These are phyloP conservation scores for Carassius gibelio DNA, from an alignment of 2,113 vertebrate species.

Conservation along the genomic window DNA sequence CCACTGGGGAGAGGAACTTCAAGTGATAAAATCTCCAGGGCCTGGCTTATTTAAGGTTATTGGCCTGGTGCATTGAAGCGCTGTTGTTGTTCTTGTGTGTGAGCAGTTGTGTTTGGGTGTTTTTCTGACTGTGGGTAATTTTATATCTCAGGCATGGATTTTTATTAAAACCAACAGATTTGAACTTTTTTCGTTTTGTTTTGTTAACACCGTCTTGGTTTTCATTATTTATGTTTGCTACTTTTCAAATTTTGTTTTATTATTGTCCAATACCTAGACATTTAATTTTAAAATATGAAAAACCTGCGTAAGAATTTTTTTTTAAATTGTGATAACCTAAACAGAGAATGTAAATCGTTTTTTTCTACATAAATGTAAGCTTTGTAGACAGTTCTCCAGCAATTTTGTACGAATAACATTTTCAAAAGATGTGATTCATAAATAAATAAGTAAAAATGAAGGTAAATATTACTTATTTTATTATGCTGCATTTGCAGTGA, in stretches of 20 bases:
- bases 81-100: constrained; percentile 29
- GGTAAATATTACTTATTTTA: no score
- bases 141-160: background rate
- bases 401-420: no score
- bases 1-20: constrained; percentile 69
- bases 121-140: constrained; percentile 10
- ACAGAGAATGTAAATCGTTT: background rate
- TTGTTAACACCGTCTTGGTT: background rate
- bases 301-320: no score
- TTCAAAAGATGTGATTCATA: background rate
- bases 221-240: background rate
- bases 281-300: background rate
- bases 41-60: constrained; percentile 43
- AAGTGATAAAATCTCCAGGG: constrained; percentile 72
- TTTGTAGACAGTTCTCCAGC: no score
- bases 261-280: background rate
- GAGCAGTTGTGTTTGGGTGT: constrained; percentile 18
- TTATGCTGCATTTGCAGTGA: no score
- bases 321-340: background rate
- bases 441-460: background rate
- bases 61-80: constrained; percentile 19
- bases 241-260: background rate
- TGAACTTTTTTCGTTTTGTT: background rate
- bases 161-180: background rate
- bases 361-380: no score